Evolutionary conservation across 2,113 vertebrate species (phyloP).

Genomic region (Struthio camelus): DNA sequence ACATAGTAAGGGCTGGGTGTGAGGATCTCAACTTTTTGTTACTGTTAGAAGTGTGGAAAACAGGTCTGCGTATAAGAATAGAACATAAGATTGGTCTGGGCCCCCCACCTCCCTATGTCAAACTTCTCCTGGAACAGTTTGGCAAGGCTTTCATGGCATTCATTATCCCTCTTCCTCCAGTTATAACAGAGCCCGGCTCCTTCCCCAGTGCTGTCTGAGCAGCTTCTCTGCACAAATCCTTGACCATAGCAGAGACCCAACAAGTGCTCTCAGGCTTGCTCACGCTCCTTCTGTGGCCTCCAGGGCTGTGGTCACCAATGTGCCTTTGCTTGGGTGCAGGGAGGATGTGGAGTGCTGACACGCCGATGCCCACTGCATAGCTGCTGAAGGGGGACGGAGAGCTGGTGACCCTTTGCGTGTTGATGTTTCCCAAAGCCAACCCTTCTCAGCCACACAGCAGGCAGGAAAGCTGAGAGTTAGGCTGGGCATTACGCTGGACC

Average conservation of each 20-base stretch:
- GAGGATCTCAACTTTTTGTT: background rate
- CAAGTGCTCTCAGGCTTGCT: background rate
- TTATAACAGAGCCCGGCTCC: background rate
- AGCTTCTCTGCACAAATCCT: background rate
- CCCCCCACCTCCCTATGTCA: background rate
- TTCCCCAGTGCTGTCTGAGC: background rate
- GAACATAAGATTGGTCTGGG: background rate
- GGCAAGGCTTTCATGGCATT: background rate
- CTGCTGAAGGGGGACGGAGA: background rate
- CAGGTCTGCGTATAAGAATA: background rate
- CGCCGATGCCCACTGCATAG: background rate
- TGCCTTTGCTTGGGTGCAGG: background rate
- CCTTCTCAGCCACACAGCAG: background rate
- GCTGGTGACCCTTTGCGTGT: background rate
- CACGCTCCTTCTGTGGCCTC: background rate
- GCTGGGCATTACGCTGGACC: background rate
- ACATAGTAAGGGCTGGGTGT: background rate
- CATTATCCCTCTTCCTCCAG: background rate
- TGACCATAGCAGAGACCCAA: background rate
- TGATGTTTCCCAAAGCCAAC: background rate
- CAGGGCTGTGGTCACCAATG: fast-evolving
- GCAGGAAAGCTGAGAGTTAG: background rate
- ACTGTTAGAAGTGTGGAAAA: background rate
- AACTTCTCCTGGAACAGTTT: background rate
- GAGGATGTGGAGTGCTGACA: background rate